These are phyloP conservation scores for Spisula subtruncata DNA, from an alignment of 2,888 invertebrate genomes.

Conservation along the genomic window DNA sequence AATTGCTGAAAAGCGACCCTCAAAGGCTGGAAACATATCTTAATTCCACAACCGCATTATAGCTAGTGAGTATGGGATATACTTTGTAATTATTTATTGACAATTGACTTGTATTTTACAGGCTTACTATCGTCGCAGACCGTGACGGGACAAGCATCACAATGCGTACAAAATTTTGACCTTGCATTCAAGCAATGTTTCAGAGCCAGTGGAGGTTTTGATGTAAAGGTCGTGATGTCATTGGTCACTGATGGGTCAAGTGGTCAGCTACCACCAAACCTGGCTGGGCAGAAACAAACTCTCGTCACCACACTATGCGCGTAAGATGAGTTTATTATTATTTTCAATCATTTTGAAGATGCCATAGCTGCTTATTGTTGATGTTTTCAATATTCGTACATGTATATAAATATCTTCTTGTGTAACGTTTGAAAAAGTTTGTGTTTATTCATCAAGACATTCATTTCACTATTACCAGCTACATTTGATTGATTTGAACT, in stretches of 20 bases:
- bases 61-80: no score
- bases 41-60: no score
- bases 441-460: no score
- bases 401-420: no score
- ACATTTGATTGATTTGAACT: no score
- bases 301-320: background rate
- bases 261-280: background rate
- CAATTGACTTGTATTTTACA: background rate
- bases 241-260: background rate
- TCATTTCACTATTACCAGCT: no score
- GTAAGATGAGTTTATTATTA: background rate
- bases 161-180: background rate
- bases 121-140: background rate
- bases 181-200: constrained; percentile 11
- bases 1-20: no score
- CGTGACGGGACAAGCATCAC: background rate
- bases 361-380: no score
- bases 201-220: background rate
- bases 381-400: no score
- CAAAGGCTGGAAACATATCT: no score
- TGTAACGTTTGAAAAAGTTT: no score
- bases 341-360: background rate
- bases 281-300: constrained; percentile 17
- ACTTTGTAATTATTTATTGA: no score
- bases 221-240: background rate